phyloP scores from a whole-genome alignment of 2,797 vertebrate genomes.

The Eulemur coronatus region DNA sequence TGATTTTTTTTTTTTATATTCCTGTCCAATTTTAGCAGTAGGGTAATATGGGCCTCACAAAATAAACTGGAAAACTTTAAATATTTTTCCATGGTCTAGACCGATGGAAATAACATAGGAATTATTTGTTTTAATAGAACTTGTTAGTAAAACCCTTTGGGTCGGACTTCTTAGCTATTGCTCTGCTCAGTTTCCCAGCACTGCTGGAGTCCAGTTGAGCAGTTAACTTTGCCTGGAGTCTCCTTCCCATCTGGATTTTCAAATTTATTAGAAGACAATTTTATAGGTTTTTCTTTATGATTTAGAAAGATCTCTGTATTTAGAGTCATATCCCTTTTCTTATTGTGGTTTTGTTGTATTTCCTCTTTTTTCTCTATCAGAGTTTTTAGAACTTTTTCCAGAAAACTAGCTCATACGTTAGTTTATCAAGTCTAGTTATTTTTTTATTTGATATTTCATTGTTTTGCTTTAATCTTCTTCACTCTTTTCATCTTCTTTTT shows the following conservation, averaged over 20 bases:
- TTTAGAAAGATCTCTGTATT: neutral
- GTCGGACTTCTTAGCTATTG: neutral
- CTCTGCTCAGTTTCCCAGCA: neutral
- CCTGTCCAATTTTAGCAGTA: neutral
- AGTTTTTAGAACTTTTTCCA: neutral
- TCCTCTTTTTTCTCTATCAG: neutral
- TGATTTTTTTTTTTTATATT: neutral
- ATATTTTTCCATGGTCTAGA: neutral
- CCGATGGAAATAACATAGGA: neutral
- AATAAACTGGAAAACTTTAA: neutral
- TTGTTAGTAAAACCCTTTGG: neutral
- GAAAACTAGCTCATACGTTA: neutral
- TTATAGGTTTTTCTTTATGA: neutral
- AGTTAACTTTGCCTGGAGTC: neutral
- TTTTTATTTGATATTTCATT: neutral
- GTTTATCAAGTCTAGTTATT: neutral
- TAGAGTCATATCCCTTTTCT: neutral
- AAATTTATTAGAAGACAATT: neutral
- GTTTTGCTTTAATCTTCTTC: neutral
- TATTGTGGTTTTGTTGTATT: neutral
- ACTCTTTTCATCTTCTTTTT: neutral
- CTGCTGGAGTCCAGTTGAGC: neutral
- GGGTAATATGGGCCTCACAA: neutral
- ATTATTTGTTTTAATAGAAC: neutral
- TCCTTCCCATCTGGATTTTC: neutral